Percentiles rank a stretch among this genome's conserved stretches.
These are phyloP conservation scores for Ameiurus melas DNA, from an alignment of 2,113 vertebrate genomes.

Conservation along the genomic window DNA sequence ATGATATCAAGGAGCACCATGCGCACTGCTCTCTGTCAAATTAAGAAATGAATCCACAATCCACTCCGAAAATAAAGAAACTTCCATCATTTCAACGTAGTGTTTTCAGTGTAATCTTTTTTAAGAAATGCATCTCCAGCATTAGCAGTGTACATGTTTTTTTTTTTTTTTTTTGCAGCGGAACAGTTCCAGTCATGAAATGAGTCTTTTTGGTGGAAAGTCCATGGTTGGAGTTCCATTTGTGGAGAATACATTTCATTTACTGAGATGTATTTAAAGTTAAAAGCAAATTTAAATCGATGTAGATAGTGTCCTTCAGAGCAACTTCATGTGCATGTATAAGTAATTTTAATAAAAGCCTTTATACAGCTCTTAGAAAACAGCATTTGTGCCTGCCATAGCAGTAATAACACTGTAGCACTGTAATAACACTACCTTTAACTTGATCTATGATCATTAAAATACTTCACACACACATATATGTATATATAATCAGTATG, in stretches of 20 bases:
- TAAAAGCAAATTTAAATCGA: neutral
- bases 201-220: neutral
- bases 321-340: neutral
- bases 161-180: too few relatives aligned
- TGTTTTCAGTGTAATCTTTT: neutral
- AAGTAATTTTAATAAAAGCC: neutral
- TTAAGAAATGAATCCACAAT: neutral
- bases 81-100: neutral
- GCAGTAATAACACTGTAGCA: too few relatives aligned
- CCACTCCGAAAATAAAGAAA: neutral
- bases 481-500: too few relatives aligned
- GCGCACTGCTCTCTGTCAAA: neutral
- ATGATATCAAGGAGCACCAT: neutral
- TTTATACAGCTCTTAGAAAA: neutral
- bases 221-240: neutral
- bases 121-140: neutral
- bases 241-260: neutral
- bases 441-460: too few relatives aligned
- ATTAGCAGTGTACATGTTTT: neutral
- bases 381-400: neutral
- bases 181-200: neutral
- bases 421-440: too few relatives aligned
- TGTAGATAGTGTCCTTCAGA: neutral
- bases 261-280: neutral
- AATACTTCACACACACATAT: too few relatives aligned